These are phyloP conservation scores for Callipepla squamata DNA, from an alignment of 2,113 vertebrate species.

Conservation along the genomic window DNA sequence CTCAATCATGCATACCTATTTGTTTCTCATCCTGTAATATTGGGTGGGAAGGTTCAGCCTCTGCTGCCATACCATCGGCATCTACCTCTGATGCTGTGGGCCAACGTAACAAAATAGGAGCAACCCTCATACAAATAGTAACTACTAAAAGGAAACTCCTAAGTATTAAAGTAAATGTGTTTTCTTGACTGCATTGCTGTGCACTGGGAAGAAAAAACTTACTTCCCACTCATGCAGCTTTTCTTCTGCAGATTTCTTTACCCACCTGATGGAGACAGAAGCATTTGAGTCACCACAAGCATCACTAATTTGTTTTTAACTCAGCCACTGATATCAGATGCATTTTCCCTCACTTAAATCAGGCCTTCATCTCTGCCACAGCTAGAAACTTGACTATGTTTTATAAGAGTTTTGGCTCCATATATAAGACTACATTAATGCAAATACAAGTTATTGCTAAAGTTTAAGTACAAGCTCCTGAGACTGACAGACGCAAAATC, in stretches of 20 bases:
- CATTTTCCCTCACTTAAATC: not conserved
- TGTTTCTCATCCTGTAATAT: not conserved
- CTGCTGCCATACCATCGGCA: not conserved
- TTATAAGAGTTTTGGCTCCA: not conserved
- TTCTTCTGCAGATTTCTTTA: not conserved
- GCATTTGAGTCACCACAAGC: not conserved
- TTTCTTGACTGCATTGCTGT: not conserved
- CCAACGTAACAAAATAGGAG: not conserved
- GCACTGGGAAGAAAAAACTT: not conserved
- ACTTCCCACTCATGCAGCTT: not conserved
- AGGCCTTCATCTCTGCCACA: not conserved
- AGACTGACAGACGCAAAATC: not conserved
- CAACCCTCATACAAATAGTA: not conserved
- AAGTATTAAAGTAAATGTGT: not conserved
- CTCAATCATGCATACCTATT: not conserved
- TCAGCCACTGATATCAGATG: not conserved
- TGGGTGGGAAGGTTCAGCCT: not conserved
- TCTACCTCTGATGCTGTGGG: not conserved
- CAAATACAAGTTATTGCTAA: not conserved
- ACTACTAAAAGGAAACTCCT: conserved; percentile 33
- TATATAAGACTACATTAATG: not conserved
- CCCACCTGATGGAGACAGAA: not conserved
- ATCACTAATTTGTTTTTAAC: not conserved
- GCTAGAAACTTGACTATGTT: not conserved
- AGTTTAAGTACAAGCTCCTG: not conserved